Conservation (phyloP, 2,888 invertebrate genomes). For the Cryptosula pallasiana region DNA sequence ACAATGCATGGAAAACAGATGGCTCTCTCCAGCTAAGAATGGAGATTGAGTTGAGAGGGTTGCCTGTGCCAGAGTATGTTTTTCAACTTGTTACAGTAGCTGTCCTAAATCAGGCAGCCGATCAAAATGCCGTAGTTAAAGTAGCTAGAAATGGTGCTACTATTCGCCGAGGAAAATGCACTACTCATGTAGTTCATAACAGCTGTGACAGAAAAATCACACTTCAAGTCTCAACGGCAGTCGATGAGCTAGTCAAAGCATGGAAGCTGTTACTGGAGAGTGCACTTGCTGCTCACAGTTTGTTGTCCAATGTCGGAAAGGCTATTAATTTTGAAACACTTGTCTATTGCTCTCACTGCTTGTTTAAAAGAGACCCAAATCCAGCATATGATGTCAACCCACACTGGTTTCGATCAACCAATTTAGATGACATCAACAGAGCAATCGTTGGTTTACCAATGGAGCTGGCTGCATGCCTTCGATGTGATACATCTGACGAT, state of each 20-base stretch:
- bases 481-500: too few relatives aligned
- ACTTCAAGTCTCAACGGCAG: not conserved
- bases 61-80: not conserved
- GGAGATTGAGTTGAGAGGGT: not conserved
- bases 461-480: too few relatives aligned
- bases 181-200: not conserved
- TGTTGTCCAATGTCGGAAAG: not conserved
- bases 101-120: not conserved
- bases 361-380: not conserved
- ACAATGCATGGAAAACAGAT: not conserved
- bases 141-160: not conserved
- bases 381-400: not conserved
- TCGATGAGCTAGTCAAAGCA: not conserved
- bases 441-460: too few relatives aligned
- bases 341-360: not conserved
- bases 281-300: not conserved
- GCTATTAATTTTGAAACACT: not conserved
- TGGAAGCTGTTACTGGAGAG: not conserved
- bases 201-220: not conserved
- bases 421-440: too few relatives aligned
- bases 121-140: not conserved
- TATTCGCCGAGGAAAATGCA: not conserved
- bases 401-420: not conserved
- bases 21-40: not conserved
- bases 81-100: not conserved